These are phyloP conservation scores for Argyra leucocephala DNA, from an alignment of 2,888 invertebrate species.

Conservation along the genomic window DNA sequence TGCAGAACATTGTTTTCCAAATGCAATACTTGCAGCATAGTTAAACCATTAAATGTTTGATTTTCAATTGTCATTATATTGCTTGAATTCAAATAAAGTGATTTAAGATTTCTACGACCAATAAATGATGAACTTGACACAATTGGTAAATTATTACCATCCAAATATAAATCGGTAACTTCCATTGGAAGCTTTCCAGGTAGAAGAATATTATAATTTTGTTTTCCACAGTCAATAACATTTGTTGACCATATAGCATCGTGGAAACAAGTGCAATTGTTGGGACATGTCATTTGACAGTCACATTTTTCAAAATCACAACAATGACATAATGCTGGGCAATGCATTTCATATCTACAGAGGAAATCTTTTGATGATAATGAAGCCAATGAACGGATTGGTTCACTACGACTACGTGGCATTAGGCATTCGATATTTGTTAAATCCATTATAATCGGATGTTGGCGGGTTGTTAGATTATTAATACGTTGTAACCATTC, in stretches of 20 bases:
- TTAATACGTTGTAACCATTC: conserved; percentile 88
- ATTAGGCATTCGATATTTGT: conserved; percentile 81
- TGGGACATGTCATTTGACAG: conserved; percentile 93
- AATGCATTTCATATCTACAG: conserved; percentile 85
- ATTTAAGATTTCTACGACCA: conserved; percentile 78
- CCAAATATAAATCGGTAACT: conserved; percentile 84
- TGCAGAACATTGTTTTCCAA: conserved; percentile 75
- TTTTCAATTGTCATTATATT: conserved; percentile 77
- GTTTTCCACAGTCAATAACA: conserved; percentile 79
- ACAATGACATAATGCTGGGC: conserved; percentile 89
- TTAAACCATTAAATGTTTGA: conserved; percentile 79
- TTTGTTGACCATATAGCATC: conserved; percentile 89
- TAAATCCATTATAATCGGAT: conserved; percentile 80
- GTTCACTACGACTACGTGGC: conserved; percentile 72
- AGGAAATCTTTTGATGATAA: conserved; percentile 77
- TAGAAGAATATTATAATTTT: conserved; percentile 33
- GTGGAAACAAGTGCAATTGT: conserved; percentile 88
- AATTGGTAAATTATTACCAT: conserved; percentile 78
- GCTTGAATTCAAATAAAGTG: conserved; percentile 76
- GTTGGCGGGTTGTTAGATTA: conserved; percentile 73
- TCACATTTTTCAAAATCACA: conserved; percentile 95
- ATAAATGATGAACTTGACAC: conserved; percentile 81
- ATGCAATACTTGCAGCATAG: conserved; percentile 68
- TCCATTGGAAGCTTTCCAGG: conserved; percentile 87
- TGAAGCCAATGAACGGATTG: conserved; percentile 65